A percentile compares a stretch with the other conserved stretches of the same genome.
phyloP scores from a whole-genome alignment of 92 coral and sea anemone species.

The Epizoanthus ramosus region DNA sequence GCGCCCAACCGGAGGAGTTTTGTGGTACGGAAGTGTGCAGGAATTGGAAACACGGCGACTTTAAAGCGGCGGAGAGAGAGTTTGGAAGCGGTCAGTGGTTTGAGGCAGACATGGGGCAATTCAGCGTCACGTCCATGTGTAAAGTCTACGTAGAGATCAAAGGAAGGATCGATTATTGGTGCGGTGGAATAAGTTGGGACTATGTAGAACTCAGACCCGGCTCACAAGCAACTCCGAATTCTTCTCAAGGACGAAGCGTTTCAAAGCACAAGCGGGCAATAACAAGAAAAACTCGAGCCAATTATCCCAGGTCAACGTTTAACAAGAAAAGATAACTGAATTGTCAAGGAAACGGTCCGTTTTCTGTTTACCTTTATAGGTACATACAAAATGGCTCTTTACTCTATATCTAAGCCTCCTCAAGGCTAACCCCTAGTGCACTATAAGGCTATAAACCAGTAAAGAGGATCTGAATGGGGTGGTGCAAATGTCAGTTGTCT shows the following conservation, averaged over 20 bases:
- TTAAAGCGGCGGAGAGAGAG: conserved; percentile 43
- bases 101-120: conserved; percentile 54
- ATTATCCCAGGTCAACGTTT: too few species aligned
- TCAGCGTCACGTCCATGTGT: conserved; percentile 44
- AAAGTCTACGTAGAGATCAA: conserved; percentile 59
- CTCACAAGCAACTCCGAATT: background rate
- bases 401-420: too few species aligned
- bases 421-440: too few species aligned
- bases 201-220: conserved; percentile 51
- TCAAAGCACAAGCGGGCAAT: too few species aligned
- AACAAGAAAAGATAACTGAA: too few species aligned
- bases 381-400: too few species aligned
- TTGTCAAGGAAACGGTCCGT: too few species aligned
- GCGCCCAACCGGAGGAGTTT: conserved; percentile 55
- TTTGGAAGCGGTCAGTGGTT: conserved; percentile 57
- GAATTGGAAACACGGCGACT: conserved; percentile 51
- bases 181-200: conserved; percentile 74
- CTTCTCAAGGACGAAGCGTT: background rate
- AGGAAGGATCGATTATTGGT: conserved; percentile 55
- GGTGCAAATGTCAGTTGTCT: too few species aligned
- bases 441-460: too few species aligned
- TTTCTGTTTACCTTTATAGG: too few species aligned
- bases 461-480: too few species aligned
- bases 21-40: conserved; percentile 53
- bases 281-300: too few species aligned